Evolutionary conservation across 2,113 vertebrate species (phyloP).

Genomic region (Sylvietta virens): DNA sequence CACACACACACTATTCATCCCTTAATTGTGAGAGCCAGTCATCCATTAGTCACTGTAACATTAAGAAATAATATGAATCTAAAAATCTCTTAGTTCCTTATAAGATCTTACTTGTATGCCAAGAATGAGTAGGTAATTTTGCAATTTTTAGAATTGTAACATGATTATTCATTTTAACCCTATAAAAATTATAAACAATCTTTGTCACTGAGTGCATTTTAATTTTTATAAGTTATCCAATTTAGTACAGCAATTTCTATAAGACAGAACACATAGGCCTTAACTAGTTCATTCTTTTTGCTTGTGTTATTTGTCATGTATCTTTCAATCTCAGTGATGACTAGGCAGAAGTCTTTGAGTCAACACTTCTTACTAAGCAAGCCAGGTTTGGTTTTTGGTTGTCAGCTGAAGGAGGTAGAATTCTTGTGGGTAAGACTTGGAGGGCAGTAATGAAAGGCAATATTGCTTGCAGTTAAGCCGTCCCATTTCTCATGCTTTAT

Average conservation of each 20-base stretch:
- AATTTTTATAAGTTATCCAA: background rate
- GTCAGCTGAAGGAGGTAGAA: background rate
- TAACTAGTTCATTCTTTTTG: background rate
- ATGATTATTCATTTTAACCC: background rate
- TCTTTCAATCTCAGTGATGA: background rate
- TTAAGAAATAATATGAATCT: background rate
- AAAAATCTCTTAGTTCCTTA: background rate
- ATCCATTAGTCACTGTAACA: background rate
- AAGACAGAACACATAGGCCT: background rate
- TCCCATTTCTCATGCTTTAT: background rate
- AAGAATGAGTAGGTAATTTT: background rate
- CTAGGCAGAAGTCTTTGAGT: background rate
- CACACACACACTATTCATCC: background rate
- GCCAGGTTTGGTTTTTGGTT: background rate
- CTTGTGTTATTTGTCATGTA: rapidly evolving
- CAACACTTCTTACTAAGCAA: background rate
- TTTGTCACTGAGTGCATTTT: background rate
- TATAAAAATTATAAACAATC: background rate
- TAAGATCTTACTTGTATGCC: background rate
- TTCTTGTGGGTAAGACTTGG: background rate
- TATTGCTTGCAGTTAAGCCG: background rate
- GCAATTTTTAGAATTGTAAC: background rate
- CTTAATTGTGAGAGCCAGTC: background rate
- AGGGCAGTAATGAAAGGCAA: background rate
- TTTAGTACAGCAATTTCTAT: background rate